Percentiles rank a stretch among this genome's conserved stretches.
Evolutionary conservation across 64 coral and sea anemone species (phyloP).

Genomic region (Montipora capricornis): DNA sequence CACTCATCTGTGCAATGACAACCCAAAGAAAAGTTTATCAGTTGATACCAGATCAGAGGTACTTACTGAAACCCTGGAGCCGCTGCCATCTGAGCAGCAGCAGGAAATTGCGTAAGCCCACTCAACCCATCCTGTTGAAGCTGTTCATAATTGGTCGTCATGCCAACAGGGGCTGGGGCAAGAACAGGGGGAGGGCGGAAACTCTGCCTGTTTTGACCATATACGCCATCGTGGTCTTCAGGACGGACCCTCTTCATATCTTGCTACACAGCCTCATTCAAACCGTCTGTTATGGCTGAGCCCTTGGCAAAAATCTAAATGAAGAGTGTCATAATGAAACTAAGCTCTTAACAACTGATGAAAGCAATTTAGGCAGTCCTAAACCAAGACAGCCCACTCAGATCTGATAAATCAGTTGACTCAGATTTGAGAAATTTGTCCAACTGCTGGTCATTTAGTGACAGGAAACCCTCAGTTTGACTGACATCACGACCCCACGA

Average conservation of each 20-base stretch:
- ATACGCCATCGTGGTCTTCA: conserved; percentile 73
- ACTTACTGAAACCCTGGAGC: conserved; percentile 71
- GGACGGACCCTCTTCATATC: conserved; percentile 78
- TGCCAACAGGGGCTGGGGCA: conserved; percentile 66
- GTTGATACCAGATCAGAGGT: neutral
- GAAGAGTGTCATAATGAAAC: neutral
- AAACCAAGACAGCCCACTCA: no score
- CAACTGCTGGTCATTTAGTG: no score
- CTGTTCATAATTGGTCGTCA: conserved; percentile 44
- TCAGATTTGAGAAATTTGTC: no score
- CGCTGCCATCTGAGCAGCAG: conserved; percentile 61
- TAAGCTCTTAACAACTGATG: no score
- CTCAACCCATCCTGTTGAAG: conserved; percentile 60
- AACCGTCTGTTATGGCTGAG: conserved; percentile 21
- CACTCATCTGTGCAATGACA: neutral
- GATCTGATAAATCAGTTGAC: no score
- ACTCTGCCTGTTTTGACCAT: conserved; percentile 65
- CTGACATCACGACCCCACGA: no score
- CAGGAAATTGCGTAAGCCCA: conserved; percentile 61
- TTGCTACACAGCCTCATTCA: conserved; percentile 67
- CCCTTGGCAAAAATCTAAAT: conserved; percentile 1
- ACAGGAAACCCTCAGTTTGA: no score
- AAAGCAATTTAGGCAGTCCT: no score
- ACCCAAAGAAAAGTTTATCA: no score
- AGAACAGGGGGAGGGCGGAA: conserved; percentile 67